These are phyloP conservation scores for Rotaria macrura DNA, from an alignment of 2,888 invertebrate genomes.

Conservation along the genomic window DNA sequence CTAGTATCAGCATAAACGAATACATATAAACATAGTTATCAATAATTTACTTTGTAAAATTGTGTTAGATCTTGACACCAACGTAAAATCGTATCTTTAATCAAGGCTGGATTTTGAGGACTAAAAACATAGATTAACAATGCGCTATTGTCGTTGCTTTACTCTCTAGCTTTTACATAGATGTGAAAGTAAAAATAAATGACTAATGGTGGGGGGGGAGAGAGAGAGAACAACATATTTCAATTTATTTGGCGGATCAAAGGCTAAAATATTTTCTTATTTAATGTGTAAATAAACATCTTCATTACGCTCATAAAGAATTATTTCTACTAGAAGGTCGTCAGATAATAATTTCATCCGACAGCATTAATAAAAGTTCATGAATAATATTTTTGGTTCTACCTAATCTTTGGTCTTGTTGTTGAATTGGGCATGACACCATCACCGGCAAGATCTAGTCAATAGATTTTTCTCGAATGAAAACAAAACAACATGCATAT, in stretches of 20 bases:
- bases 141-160: too few relatives aligned
- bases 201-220: too few relatives aligned
- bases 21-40: background rate
- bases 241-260: too few relatives aligned
- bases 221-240: background rate
- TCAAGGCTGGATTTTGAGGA: background rate
- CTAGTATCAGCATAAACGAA: background rate
- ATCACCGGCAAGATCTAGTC: background rate
- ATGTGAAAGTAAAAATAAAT: too few relatives aligned
- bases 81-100: background rate
- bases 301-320: too few relatives aligned
- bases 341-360: too few relatives aligned
- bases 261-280: too few relatives aligned
- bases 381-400: background rate
- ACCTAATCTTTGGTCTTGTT: background rate
- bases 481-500: background rate
- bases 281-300: too few relatives aligned
- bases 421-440: background rate
- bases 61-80: slow-evolving; percentile 19
- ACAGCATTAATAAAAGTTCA: too few relatives aligned
- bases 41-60: slow-evolving; percentile 5
- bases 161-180: too few relatives aligned
- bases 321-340: too few relatives aligned
- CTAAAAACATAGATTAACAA: background rate
- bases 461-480: background rate